Conservation (phyloP, 1,140 invertebrate species). For the Phortica variegata region DNA sequence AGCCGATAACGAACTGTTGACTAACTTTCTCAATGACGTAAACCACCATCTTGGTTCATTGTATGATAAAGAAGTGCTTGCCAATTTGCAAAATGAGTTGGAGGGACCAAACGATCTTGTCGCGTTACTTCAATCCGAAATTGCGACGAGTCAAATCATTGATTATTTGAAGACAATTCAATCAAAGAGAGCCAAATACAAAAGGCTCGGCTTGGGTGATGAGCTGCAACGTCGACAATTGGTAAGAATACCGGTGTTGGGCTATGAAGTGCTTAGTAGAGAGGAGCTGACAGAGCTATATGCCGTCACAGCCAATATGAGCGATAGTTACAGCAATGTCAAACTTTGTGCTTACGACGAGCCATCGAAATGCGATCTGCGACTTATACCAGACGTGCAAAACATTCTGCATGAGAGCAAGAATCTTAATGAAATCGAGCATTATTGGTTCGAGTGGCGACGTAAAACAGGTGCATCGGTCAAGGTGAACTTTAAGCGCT, state of each 20-base stretch:
- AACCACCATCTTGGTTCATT: slow-evolving; percentile 31
- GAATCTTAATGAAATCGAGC: slow-evolving; percentile 42
- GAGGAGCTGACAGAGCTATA: slow-evolving; percentile 25
- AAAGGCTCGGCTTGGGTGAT: slow-evolving; percentile 22
- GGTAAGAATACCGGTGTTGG: slow-evolving; percentile 22
- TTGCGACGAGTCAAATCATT: slow-evolving; percentile 30
- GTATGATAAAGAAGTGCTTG: slow-evolving; percentile 37
- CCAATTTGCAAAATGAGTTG: slow-evolving; percentile 34
- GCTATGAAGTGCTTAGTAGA: slow-evolving; percentile 24
- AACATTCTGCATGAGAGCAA: slow-evolving; percentile 26
- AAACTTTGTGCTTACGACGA: slow-evolving; percentile 35
- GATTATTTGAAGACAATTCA: slow-evolving; percentile 21
- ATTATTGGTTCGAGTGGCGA: slow-evolving; percentile 51
- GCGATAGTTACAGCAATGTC: slow-evolving; percentile 33
- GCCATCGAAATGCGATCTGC: slow-evolving; percentile 31
- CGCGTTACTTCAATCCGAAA: slow-evolving; percentile 28
- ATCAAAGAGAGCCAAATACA: slow-evolving; percentile 24
- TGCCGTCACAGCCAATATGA: slow-evolving; percentile 33
- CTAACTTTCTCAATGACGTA: slow-evolving; percentile 25
- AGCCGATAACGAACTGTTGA: slow-evolving; percentile 3
- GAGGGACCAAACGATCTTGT: slow-evolving; percentile 28
- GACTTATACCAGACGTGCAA: slow-evolving; percentile 42
- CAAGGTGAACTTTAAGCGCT: slow-evolving; percentile 27
- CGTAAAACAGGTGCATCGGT: slow-evolving; percentile 24
- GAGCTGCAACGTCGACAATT: slow-evolving; percentile 24